phyloP scores from a whole-genome alignment of 1,140 invertebrate genomes.

The Drosophila pseudoobscura region DNA sequence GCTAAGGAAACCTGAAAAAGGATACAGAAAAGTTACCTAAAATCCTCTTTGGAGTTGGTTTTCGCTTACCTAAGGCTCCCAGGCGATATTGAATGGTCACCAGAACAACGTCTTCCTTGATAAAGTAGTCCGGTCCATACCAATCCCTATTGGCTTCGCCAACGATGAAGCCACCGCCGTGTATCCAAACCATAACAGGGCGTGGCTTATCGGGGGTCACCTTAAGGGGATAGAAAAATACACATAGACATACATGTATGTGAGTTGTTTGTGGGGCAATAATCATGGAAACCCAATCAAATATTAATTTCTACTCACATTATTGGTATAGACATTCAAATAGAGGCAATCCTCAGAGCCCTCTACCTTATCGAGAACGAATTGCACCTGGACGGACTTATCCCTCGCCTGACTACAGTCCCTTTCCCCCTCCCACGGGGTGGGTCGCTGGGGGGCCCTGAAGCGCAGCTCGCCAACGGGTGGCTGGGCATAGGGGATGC shows the following conservation, averaged over 20 bases:
- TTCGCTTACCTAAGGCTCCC: slow-evolving; percentile 82
- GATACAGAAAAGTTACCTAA: background rate
- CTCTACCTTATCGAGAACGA: slow-evolving; percentile 60
- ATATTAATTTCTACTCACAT: slow-evolving; percentile 84
- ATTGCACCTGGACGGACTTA: slow-evolving; percentile 77
- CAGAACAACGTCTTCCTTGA: slow-evolving; percentile 84
- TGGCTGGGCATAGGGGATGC: slow-evolving; percentile 86
- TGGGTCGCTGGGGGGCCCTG: slow-evolving; percentile 84
- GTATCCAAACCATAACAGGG: slow-evolving; percentile 84
- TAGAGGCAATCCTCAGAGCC: slow-evolving; percentile 89
- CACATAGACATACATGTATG: background rate
- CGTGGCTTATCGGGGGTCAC: slow-evolving; percentile 62
- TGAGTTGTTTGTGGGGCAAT: background rate
- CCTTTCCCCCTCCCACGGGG: slow-evolving; percentile 69
- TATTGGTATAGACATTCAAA: slow-evolving; percentile 87
- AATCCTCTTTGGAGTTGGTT: too few species aligned
- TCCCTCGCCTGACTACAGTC: slow-evolving; percentile 81
- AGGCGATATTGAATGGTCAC: slow-evolving; percentile 84
- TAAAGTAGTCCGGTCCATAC: slow-evolving; percentile 85
- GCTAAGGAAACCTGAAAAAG: slow-evolving; percentile 67
- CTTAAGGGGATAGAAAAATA: slow-evolving; percentile 19
- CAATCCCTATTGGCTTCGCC: slow-evolving; percentile 82
- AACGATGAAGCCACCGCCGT: slow-evolving; percentile 87
- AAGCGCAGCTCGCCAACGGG: slow-evolving; percentile 85
- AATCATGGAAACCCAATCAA: background rate